Conservation (phyloP, 2,797 vertebrate genomes). For the Sebastes trivittatus region DNA sequence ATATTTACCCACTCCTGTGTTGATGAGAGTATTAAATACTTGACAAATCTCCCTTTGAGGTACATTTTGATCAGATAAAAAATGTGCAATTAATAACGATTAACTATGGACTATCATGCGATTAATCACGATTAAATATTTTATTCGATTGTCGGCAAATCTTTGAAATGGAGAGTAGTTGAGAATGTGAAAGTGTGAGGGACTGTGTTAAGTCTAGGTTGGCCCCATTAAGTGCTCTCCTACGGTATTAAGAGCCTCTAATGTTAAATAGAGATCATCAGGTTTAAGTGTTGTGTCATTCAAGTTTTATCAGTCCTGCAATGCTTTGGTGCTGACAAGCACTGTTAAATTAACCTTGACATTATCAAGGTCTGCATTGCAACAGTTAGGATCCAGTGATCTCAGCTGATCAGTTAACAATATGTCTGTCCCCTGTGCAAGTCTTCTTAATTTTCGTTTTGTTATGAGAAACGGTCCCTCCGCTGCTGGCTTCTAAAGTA, state of each 20-base stretch:
- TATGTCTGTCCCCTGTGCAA: slow-evolving; percentile 28
- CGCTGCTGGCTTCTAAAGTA: slow-evolving; percentile 66
- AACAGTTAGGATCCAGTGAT: slow-evolving; percentile 10
- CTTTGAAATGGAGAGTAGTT: not conserved
- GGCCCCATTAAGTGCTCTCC: slow-evolving; percentile 41
- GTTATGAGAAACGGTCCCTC: slow-evolving; percentile 69
- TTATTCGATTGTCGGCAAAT: accelerated
- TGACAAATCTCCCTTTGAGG: too few relatives aligned
- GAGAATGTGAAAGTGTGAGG: not conserved
- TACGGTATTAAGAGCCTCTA: slow-evolving; percentile 26
- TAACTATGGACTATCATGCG: too few relatives aligned
- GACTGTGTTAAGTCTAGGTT: slow-evolving; percentile 19
- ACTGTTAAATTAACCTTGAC: slow-evolving; percentile 23
- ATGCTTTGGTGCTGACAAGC: not conserved
- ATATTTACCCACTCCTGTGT: too few relatives aligned
- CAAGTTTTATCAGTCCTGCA: not conserved
- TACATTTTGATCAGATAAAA: too few relatives aligned
- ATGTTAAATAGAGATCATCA: slow-evolving; percentile 48
- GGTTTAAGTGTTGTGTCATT: slow-evolving; percentile 49
- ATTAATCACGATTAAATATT: too few relatives aligned
- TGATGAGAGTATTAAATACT: too few relatives aligned
- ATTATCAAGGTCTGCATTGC: slow-evolving; percentile 15
- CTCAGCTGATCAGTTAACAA: slow-evolving; percentile 65
- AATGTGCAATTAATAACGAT: too few relatives aligned
- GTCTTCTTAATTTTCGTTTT: slow-evolving; percentile 63